These are phyloP conservation scores for Hydrotaea diabolus DNA, from an alignment of 2,888 invertebrate genomes.

Conservation along the genomic window DNA sequence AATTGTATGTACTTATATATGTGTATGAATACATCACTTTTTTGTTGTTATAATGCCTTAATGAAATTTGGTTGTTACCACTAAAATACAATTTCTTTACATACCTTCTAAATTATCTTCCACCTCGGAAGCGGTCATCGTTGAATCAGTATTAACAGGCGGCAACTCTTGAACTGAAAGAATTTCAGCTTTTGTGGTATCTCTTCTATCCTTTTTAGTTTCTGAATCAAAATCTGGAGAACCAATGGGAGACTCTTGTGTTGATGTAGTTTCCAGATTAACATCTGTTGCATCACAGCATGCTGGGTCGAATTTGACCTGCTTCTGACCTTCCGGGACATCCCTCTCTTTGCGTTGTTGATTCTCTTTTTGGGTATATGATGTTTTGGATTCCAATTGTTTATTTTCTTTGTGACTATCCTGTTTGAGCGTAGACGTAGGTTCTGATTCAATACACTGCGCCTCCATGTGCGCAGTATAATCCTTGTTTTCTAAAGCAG, in stretches of 20 bases:
- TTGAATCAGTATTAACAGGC: constrained; percentile 73
- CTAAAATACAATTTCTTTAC: constrained; percentile 21
- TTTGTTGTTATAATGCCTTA: too few species aligned
- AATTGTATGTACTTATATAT: too few species aligned
- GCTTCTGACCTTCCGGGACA: constrained; percentile 14
- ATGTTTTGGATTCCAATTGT: constrained; percentile 30
- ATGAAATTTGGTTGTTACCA: too few species aligned
- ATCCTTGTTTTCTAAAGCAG: constrained; percentile 1
- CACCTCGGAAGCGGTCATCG: constrained; percentile 74
- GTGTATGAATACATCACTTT: too few species aligned
- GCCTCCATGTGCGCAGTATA: constrained; percentile 69
- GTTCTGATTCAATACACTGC: constrained; percentile 58
- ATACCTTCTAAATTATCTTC: constrained; percentile 77
- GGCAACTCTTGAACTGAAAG: constrained; percentile 72
- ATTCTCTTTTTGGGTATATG: constrained; percentile 13
- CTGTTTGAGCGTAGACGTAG: constrained; percentile 44
- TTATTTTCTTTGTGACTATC: constrained; percentile 36
- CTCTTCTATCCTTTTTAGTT: constrained; percentile 45
- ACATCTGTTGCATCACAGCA: constrained; percentile 24
- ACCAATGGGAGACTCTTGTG: constrained; percentile 24
- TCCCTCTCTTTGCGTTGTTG: background rate
- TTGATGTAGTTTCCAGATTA: background rate
- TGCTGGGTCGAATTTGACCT: constrained; percentile 9
- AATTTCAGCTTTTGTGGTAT: constrained; percentile 62
- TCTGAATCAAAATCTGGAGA: constrained; percentile 36